Percentiles rank a stretch among this genome's conserved stretches.
Conservation (phyloP, 2,888 invertebrate genomes). For the Actias luna region DNA sequence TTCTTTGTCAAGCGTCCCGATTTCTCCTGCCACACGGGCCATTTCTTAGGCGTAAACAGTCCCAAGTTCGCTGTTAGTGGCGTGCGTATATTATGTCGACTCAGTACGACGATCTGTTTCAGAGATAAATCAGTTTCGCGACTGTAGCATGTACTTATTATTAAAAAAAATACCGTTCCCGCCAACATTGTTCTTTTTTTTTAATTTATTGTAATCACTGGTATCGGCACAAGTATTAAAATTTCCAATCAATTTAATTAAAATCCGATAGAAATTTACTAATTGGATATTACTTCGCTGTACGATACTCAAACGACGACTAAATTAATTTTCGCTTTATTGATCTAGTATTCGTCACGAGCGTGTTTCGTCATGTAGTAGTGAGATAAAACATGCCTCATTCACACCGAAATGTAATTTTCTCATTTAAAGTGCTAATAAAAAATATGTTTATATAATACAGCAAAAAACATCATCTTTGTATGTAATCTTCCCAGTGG, state of each 20-base stretch:
- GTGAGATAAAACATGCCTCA: slow-evolving; percentile 22
- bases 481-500: no score
- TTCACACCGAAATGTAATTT: slow-evolving; percentile 27
- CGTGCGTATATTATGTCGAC: slow-evolving; percentile 60
- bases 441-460: background rate
- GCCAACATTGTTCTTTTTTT: background rate
- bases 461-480: no score
- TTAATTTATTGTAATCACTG: background rate
- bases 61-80: slow-evolving; percentile 48
- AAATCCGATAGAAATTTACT: background rate
- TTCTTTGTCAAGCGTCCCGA: slow-evolving; percentile 55
- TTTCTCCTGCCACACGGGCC: slow-evolving; percentile 50
- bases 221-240: background rate
- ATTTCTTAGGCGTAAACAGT: slow-evolving; percentile 43
- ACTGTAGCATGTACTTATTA: background rate
- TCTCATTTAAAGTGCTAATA: background rate
- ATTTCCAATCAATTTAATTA: background rate
- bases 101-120: slow-evolving; percentile 55
- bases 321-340: slow-evolving; percentile 21
- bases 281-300: background rate
- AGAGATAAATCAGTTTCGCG: slow-evolving; percentile 12
- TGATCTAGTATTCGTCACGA: slow-evolving; percentile 21
- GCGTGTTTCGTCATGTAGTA: slow-evolving; percentile 28
- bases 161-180: background rate
- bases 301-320: slow-evolving; percentile 20